A percentile compares a stretch with the other conserved stretches of the same genome.
Evolutionary conservation across 2,797 vertebrate genomes (phyloP).

Genomic region (Coilia nasus): DNA sequence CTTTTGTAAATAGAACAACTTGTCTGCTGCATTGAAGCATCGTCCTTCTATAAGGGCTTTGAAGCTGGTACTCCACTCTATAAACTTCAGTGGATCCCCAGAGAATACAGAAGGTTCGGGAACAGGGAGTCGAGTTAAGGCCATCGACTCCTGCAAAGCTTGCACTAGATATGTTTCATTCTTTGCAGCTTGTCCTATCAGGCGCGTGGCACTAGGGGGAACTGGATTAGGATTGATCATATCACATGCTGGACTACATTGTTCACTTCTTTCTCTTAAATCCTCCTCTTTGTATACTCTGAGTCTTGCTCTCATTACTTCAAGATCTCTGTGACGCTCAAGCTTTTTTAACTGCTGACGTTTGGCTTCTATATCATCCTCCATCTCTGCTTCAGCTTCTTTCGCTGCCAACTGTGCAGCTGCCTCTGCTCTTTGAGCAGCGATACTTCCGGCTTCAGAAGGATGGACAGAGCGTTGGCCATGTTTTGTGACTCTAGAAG

Average conservation of each 20-base stretch:
- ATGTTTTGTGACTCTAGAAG: background rate
- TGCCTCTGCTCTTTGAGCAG: constrained; percentile 34
- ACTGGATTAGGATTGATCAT: background rate
- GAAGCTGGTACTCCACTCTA: constrained; percentile 52
- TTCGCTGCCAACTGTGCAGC: constrained; percentile 31
- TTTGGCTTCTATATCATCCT: constrained; percentile 10
- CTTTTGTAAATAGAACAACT: constrained; percentile 41
- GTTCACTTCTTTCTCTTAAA: constrained; percentile 13
- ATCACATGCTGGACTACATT: background rate
- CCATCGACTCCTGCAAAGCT: constrained; percentile 27
- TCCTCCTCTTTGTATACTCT: constrained; percentile 44
- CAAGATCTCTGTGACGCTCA: constrained; percentile 37
- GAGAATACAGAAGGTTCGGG: constrained; percentile 46
- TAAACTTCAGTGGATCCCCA: constrained; percentile 49
- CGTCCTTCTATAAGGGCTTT: constrained; percentile 43
- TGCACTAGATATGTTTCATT: constrained; percentile 33
- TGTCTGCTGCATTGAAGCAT: constrained; percentile 38
- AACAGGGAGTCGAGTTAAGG: constrained; percentile 24
- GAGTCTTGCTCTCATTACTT: constrained; percentile 40
- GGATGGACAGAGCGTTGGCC: constrained; percentile 2
- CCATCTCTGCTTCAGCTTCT: constrained; percentile 32
- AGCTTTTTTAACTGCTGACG: constrained; percentile 31
- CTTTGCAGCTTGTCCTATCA: constrained; percentile 1
- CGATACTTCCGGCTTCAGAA: constrained; percentile 25
- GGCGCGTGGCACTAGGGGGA: too few relatives aligned